Evolutionary conservation across 2,888 invertebrate species (phyloP), one percentile per base, ranked within the genome.

Genomic region (Eilema griseolum): DNA sequence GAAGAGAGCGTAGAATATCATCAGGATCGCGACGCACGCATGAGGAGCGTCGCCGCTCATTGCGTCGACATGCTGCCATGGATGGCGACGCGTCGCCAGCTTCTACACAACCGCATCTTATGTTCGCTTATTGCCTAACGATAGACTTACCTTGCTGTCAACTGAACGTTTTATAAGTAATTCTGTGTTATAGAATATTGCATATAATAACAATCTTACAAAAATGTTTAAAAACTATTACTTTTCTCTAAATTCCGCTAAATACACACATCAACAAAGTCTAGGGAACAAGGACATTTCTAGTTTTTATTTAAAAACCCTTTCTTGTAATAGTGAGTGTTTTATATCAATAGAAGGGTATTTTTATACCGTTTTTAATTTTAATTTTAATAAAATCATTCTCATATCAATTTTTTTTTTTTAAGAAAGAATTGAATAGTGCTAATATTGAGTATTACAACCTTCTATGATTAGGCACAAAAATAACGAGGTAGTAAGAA

Each of bases 1-100:
- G 98, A 81, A 98, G 92, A 37, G 97, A 97, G 83, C 97, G 97
- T 77, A 98, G 92, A 83, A 98, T 97, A 92, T 98, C 98, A 89
- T 98, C 98, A 1, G 98, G 98, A 92, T 98, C 98, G 82, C 98
- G 96, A 60, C 98, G 96, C 61, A 97, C 97, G 88, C 97, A 97
- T 71, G 98, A 98, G 83, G 98, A 98, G 71, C 98, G 96, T 59
- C 98, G 96, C 71, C 98, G 95, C 85, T 98, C 97, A 77, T 76
- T 88, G 82, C 94, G 93, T 10, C 93, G 92, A 74, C 95, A 92
- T 57, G 79, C 92, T 74, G 77, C 78, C 72, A 80, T 66, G 76
- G 90, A 92, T 73, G 84, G 85, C 62, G 86, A 85, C 59, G 83
- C 85, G 85, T 92, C 90, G 64, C 84, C 88, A 59, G 83, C 89